Evolutionary conservation across 1,140 invertebrate species (phyloP), one percentile per base, ranked within the genome.

Genomic region (Papilio helenus): DNA sequence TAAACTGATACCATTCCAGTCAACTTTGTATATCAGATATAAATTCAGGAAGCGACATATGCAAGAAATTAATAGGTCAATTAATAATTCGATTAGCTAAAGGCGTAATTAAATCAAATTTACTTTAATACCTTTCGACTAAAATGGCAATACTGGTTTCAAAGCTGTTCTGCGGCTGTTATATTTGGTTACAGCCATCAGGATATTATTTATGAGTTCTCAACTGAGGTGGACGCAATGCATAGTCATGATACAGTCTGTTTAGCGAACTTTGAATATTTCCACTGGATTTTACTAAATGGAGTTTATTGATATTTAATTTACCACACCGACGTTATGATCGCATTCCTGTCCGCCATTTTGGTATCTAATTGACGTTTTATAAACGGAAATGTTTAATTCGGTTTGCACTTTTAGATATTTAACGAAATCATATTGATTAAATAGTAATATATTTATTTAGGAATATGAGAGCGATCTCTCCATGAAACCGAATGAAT

Each of bases 201-300:
- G 46, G 58, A 77, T 77, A 77, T 77, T 77, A 77, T 77, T 77
- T 77, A 77, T 77, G 55, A n/a, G 61, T 18, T 42, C 73, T 16
- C 42, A 14, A 65, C 34, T 73, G 72, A 76, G 72, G 76, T 73
- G 20, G 58, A 78, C 61, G 72, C 77, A 55, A 79, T 81, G 80
- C 80, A 81, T 81, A 81, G 80, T 76, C 77, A 79, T 81, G 77
- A 81, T 72, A 46, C 34, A 42, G 9, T 72, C 20, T 46, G 42
- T 68, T 49, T 51, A 73, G 73, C 73, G 23, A 29, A 46, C 20
- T 20, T 42, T 29, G 74, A 58, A 76, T 76, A 76, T 76, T 76
- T 76, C n/a, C 23, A 49, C 39, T 76, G 49, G 72, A 76, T 76
- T 58, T 76, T 76, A 58, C 74, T 76, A 76, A 76, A 76, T 39